Base-by-base conservation (phyloP, 2,888 invertebrate species). In the Saturnia japonica region DNA sequence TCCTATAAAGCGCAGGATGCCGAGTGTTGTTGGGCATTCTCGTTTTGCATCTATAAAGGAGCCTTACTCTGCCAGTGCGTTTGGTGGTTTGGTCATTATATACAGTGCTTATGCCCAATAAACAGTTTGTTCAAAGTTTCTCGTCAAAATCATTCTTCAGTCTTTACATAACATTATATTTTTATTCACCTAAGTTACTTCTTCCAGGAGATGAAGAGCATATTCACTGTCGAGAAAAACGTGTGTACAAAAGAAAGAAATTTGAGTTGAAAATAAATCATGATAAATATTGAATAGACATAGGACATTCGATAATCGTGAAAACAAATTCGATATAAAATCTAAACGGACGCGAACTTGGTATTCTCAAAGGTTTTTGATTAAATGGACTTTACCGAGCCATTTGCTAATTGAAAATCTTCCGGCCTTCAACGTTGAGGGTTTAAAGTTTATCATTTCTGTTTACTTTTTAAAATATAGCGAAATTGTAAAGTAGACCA, bases 361-460 rank as follows among this genome's bases (percentile, higher is more conserved):
- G 25, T 60, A 75, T 75, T 74, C 72, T 74, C 74, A 80, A 77
- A 72, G 71, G 72, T 76, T 75, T 78, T 78, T 79, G 74, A 81
- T 80, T 81, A 77, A 82, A 82, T 78, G 74, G 75, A 81, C 77
- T 74, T 74, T 81, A 80, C 76, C 72, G 72, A 75, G 71, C 78
- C 81, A 83, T 84, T 85, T 82, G 73, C 79, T 82, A 85, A 85
- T 85, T 85, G 81, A 74, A 81, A 80, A 78, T 82, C 75, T 78
- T 68, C 62, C 54, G 42, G 68, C 60, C 45, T 64, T 71, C 64
- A 68, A 64, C n/a, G 66, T 70, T 19, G 51, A 47, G 28, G 43
- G 67, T 54, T 70, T 66, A 66, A 70, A 70, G 28, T 70, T 70
- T 67, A 70, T 70, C 70, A 70, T 70, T 70, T 54, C 67, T 70